Evolutionary conservation across 2,888 invertebrate species (phyloP).

Genomic region (Anthrax anthrax): DNA sequence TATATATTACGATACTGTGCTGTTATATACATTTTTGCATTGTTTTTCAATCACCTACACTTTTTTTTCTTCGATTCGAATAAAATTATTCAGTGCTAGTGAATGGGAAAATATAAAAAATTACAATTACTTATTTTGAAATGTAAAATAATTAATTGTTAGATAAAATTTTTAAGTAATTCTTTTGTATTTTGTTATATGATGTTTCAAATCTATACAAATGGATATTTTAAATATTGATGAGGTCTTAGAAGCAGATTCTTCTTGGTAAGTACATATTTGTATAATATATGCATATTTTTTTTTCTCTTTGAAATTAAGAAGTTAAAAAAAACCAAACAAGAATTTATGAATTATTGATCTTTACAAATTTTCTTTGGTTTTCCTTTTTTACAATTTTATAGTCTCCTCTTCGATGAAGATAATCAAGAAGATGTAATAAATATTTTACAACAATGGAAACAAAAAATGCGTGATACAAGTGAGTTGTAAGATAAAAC

Average conservation of each 20-base stretch:
- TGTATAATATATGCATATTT: neutral
- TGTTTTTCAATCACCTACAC: too few species aligned
- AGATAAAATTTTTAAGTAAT: too few species aligned
- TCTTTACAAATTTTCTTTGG: too few species aligned
- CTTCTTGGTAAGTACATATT: neutral
- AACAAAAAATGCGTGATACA: neutral
- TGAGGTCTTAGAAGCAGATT: neutral
- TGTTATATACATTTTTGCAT: too few species aligned
- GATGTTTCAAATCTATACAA: neutral
- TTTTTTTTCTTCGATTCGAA: too few species aligned
- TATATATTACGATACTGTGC: too few species aligned
- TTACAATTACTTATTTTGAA: too few species aligned
- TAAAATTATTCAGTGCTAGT: too few species aligned
- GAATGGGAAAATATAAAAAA: too few species aligned
- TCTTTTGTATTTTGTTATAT: too few species aligned
- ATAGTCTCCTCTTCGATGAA: neutral
- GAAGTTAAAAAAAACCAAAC: neutral
- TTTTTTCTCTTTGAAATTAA: neutral
- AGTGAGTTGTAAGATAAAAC: neutral
- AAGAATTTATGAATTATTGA: too few species aligned
- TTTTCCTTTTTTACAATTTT: neutral
- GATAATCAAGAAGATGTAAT: neutral
- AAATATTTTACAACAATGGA: neutral
- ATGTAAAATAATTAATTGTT: too few species aligned
- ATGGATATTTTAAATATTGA: neutral